phyloP scores from a whole-genome alignment of 2,888 invertebrate genomes.

The Schizotus pectinicornis region DNA sequence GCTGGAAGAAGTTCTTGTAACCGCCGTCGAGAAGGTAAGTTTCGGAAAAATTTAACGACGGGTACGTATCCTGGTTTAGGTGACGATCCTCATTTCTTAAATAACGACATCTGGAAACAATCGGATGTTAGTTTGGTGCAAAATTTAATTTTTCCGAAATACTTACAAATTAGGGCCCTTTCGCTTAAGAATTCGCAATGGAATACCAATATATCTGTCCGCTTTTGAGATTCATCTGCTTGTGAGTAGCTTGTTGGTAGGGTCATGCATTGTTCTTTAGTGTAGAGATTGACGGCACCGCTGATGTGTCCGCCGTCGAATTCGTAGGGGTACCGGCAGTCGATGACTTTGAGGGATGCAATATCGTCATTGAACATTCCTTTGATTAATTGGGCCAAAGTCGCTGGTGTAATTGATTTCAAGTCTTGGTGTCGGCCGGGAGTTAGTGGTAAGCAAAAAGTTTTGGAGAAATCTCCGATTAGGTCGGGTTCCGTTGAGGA shows the following conservation, averaged over 20 bases:
- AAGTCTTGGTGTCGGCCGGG: slow-evolving; percentile 78
- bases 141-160: slow-evolving; percentile 12
- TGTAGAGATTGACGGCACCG: slow-evolving; percentile 84
- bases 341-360: slow-evolving; percentile 79
- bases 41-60: slow-evolving; percentile 88
- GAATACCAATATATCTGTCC: slow-evolving; percentile 81
- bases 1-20: slow-evolving; percentile 82
- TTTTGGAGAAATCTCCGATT: slow-evolving; percentile 83
- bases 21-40: slow-evolving; percentile 92
- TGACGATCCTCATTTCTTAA: slow-evolving; percentile 84
- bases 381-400: slow-evolving; percentile 72
- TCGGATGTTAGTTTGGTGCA: too few relatives aligned
- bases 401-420: slow-evolving; percentile 76
- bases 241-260: slow-evolving; percentile 59
- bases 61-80: slow-evolving; percentile 81
- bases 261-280: slow-evolving; percentile 74
- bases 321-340: slow-evolving; percentile 96
- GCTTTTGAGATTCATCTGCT: slow-evolving; percentile 54
- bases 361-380: slow-evolving; percentile 73
- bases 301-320: slow-evolving; percentile 89
- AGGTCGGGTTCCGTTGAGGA: slow-evolving; percentile 75
- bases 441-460: slow-evolving; percentile 77
- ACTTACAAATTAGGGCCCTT: slow-evolving; percentile 93
- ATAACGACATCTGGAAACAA: slow-evolving; percentile 71
- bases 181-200: slow-evolving; percentile 99